These are phyloP conservation scores for Genyomyrus donnyi DNA, from an alignment of 2,113 vertebrate species.

Conservation along the genomic window DNA sequence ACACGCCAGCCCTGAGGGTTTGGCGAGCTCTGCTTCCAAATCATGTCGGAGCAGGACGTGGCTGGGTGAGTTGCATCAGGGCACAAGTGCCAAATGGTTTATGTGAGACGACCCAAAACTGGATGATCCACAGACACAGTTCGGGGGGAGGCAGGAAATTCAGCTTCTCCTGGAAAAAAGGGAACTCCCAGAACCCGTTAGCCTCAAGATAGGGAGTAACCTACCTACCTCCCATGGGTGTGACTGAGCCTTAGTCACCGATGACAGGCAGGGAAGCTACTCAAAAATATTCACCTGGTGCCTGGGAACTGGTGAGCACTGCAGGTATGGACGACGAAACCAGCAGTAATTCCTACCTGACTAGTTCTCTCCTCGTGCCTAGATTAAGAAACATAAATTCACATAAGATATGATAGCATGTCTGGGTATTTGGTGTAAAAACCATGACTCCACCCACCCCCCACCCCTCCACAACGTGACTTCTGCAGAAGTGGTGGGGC, in stretches of 20 bases:
- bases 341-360: background rate
- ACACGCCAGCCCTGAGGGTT: background rate
- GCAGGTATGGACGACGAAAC: background rate
- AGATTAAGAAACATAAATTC: background rate
- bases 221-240: background rate
- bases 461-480: background rate
- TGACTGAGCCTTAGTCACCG: background rate
- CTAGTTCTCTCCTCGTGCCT: background rate
- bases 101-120: background rate
- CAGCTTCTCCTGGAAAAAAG: background rate
- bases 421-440: background rate
- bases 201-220: background rate
- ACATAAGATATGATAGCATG: background rate
- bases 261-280: background rate
- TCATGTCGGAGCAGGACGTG: conserved; percentile 7
- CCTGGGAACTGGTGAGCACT: background rate
- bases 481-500: background rate
- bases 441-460: background rate
- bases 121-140: background rate
- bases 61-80: background rate
- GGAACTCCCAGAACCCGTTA: background rate
- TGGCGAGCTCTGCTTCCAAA: background rate
- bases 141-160: background rate
- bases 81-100: background rate
- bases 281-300: background rate